These are phyloP conservation scores for Venturia canescens DNA, from an alignment of 1,140 invertebrate genomes.

Conservation along the genomic window DNA sequence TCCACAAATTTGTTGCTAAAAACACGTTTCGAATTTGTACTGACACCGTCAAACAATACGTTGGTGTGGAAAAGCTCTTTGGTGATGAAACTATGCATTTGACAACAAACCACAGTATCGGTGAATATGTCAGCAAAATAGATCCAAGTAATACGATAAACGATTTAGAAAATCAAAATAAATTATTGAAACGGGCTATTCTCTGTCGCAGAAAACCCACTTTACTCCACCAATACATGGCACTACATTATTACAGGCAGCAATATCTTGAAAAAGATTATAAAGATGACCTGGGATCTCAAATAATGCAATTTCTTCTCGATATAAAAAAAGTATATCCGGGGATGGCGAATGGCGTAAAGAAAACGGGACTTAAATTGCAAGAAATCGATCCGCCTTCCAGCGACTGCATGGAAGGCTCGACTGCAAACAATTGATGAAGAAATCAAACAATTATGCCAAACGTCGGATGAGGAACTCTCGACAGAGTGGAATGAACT, in stretches of 20 bases:
- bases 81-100: constrained; percentile 31
- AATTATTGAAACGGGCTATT: constrained; percentile 33
- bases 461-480: no score
- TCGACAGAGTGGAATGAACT: no score
- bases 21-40: constrained; percentile 42
- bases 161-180: constrained; percentile 53
- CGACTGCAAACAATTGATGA: background rate
- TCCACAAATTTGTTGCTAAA: no score
- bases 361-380: constrained; percentile 26
- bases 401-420: constrained; percentile 17
- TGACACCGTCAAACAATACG: no score
- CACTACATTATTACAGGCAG: constrained; percentile 34
- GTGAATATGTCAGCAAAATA: constrained; percentile 28
- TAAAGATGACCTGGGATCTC: constrained; percentile 24
- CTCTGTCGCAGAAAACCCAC: constrained; percentile 36
- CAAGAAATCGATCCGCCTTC: constrained; percentile 43
- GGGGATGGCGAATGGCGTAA: constrained; percentile 40
- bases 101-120: constrained; percentile 40
- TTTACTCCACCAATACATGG: constrained; percentile 50
- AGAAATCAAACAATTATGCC: background rate
- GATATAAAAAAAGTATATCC: constrained; percentile 51
- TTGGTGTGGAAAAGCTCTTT: constrained; percentile 31
- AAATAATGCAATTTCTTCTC: constrained; percentile 37
- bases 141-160: constrained; percentile 47
- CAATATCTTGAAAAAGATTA: constrained; percentile 15